These are phyloP conservation scores for Cottoperca gobio DNA, from an alignment of 2,797 vertebrate genomes.

Conservation along the genomic window DNA sequence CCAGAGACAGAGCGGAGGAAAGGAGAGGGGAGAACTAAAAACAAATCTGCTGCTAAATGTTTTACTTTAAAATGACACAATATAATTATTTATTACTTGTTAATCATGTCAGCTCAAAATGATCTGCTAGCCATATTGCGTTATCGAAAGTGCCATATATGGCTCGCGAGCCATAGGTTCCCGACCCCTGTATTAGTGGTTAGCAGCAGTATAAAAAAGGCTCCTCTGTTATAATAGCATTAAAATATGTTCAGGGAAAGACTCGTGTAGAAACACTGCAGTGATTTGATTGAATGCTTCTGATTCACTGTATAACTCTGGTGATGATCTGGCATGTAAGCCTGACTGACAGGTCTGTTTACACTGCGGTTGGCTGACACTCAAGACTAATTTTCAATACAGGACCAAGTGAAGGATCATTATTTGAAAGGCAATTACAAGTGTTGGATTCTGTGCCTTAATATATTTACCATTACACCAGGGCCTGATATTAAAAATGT, in stretches of 20 bases:
- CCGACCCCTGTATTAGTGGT: too few relatives aligned
- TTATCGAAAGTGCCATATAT: too few relatives aligned
- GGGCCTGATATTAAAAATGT: background rate
- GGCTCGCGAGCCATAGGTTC: too few relatives aligned
- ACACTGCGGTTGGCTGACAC: background rate
- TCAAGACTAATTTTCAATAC: background rate
- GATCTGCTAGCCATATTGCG: too few relatives aligned
- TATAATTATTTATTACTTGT: too few relatives aligned
- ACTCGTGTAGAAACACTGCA: background rate
- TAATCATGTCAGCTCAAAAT: too few relatives aligned
- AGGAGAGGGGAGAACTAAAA: too few relatives aligned
- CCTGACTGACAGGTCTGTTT: conserved; percentile 22
- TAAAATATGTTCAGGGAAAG: background rate
- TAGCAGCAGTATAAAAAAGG: background rate
- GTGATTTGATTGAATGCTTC: too few relatives aligned
- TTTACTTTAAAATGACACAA: too few relatives aligned
- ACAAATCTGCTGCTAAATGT: too few relatives aligned
- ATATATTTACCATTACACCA: background rate
- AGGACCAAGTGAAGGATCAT: background rate
- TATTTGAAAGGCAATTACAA: background rate
- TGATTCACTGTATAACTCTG: background rate
- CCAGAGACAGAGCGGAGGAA: too few relatives aligned
- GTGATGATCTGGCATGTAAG: background rate
- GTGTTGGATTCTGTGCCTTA: background rate
- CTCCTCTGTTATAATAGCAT: too few relatives aligned